Base-by-base conservation (phyloP, 2,797 vertebrate species). In the Gallinago stenura region DNA sequence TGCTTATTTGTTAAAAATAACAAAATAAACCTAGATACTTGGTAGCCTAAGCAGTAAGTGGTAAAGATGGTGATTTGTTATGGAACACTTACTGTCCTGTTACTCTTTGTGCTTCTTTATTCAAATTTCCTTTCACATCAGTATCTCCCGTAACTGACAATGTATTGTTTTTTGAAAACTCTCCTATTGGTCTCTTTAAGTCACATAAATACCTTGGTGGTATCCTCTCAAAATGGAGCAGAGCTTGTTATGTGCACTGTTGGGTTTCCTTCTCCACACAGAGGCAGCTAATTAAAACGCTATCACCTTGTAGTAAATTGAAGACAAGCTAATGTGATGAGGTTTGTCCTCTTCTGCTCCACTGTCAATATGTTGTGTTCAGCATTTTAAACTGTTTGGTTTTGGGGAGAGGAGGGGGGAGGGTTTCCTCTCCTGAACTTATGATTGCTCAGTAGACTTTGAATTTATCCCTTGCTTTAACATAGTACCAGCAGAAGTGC, bases 201-300 rank as follows among this genome's bases (percentile, higher is more conserved):
- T 71, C 26, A 4, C 16, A 41, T 19, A 37, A 11, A 1, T 64
- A 2, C 2, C 15, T 18, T 16, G n/a, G 19, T 45, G 39, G 41
- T 48, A 24, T 10, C 57, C 2, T 69, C n/a, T 18, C 12, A 12
- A 30, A 78, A 37, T 2, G 8, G 41, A 84, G n/a, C 31, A 53
- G 45, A 22, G 16, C 26, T 85, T 2, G 1, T 22, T 8, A 3
- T 5, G 1, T 54, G 21, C 12, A 1, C 66, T 9, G 1, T 10
- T 35, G 17, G 43, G 7, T 51, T 80, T 85, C 51, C 46, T 16
- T 48, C n/a, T 53, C 2, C 3, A 1, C 14, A 9, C 13, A 48
- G 66, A 61, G 64, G n/a, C 62, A 81, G 13, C 60, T 41, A 33
- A 46, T 31, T 73, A 33, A 78, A 88, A 37, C 15, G 8, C 26